Conservation (phyloP, 2,113 vertebrate genomes). For the Naja naja region DNA sequence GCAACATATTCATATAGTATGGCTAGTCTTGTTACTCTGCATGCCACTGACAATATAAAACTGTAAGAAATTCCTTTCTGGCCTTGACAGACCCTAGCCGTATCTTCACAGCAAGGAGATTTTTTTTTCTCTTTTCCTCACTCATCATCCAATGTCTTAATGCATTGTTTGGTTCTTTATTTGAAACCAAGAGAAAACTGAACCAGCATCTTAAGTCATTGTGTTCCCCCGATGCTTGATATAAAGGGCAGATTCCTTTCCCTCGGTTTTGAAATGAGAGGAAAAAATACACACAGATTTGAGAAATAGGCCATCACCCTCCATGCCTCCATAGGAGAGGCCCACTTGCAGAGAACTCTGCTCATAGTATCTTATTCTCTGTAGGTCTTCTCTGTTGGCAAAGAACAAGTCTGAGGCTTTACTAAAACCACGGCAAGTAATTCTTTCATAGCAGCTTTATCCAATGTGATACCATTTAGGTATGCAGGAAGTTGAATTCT, state of each 20-base stretch:
- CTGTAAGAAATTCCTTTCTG: conserved; percentile 29
- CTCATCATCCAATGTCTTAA: conserved; percentile 43
- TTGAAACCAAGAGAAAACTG: conserved; percentile 35
- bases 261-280: not conserved
- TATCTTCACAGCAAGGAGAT: conserved; percentile 35
- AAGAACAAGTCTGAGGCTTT: not conserved
- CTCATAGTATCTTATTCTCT: not conserved
- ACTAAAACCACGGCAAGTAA: not conserved
- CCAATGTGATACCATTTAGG: not conserved
- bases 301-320: not conserved
- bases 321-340: not conserved
- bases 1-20: conserved; percentile 30
- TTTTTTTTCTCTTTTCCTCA: conserved; percentile 23
- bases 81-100: conserved; percentile 19
- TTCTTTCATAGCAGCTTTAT: not conserved
- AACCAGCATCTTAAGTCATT: not conserved
- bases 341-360: not conserved
- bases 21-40: conserved; percentile 13
- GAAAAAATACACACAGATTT: not conserved
- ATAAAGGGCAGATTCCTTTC: not conserved
- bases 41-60: conserved; percentile 47
- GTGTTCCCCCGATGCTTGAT: not conserved
- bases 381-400: not conserved
- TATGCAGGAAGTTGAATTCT: not conserved
- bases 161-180: conserved; percentile 36